Base-by-base conservation (phyloP, 92 coral and sea anemone genomes). In the Isaurus tuberculatus region DNA sequence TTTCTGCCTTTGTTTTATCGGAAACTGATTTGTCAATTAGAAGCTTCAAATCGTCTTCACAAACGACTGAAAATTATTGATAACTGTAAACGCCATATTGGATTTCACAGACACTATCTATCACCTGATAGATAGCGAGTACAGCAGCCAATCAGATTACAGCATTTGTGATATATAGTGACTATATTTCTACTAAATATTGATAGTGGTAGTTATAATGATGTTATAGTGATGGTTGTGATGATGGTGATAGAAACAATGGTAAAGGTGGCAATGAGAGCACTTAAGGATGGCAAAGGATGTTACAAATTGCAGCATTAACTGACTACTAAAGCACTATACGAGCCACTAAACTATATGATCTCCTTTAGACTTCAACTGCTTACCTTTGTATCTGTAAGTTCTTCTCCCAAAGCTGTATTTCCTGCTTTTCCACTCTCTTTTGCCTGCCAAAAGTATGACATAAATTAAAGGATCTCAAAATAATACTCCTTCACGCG, bases 311-410 rank as follows among this genome's bases (percentile, higher is more conserved):
- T 44, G 16, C 53, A 19, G 10, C 5, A 63, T 66, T 15, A 66
- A 27, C 0, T 66, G 30, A 65, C 29, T 19, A n/a, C n/a, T n/a
- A n/a, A n/a, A n/a, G n/a, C 26, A 31, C 17, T n/a, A 29, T 17
- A n/a, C 33, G 5, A 28, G 25, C n/a, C 8, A 33, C 25, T n/a
- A n/a, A n/a, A n/a, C n/a, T n/a, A n/a, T n/a, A n/a, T n/a, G n/a
- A n/a, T n/a, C n/a, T n/a, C n/a, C n/a, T n/a, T n/a, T n/a, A n/a
- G n/a, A n/a, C n/a, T n/a, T n/a, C n/a, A n/a, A n/a, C 9, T 15
- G 22, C 15, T 30, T 85, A 97, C 99, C 92, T 97, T 97, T 63
- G 93, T 81, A 65, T 87, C 84, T 26, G 97, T 85, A 13, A 97
- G 88, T 23, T 97, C 94, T 11, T 93, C 98, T 37, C 91, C 93